Percentiles rank a stretch among this genome's conserved stretches.
Evolutionary conservation across 2,113 vertebrate species (phyloP).

Genomic region (Mohoua ochrocephala): DNA sequence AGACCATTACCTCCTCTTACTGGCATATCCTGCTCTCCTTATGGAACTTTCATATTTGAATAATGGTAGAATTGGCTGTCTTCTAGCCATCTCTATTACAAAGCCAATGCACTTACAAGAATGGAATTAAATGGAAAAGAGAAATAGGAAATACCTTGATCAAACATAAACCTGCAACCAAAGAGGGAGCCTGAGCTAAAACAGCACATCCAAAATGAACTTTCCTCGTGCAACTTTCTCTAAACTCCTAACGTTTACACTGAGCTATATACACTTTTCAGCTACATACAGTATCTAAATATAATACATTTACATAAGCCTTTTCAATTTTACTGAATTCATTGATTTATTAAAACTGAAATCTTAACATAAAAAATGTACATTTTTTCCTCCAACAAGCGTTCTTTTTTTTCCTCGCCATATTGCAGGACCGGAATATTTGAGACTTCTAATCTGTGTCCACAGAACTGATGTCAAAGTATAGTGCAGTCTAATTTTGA

Average conservation of each 20-base stretch:
- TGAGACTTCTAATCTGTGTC: background rate
- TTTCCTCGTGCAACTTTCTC: background rate
- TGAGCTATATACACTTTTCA: background rate
- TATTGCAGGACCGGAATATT: background rate
- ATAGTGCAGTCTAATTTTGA: constrained; percentile 14
- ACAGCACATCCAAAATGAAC: background rate
- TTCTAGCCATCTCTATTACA: background rate
- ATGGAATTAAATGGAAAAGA: background rate
- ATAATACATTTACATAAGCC: background rate
- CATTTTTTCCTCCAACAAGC: background rate
- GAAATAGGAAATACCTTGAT: background rate
- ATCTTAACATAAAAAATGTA: background rate
- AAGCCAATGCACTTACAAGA: background rate
- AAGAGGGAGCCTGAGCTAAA: background rate
- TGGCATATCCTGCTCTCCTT: background rate
- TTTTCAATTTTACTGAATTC: background rate
- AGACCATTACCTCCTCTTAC: constrained; percentile 20
- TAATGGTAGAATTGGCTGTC: background rate
- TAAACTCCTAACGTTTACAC: background rate
- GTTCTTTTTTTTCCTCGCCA: background rate
- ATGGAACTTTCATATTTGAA: background rate
- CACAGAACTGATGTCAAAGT: background rate
- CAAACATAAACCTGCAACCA: background rate
- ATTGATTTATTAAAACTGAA: background rate
- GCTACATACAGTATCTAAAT: background rate